Evolutionary conservation across 2,888 invertebrate genomes (phyloP), one percentile per base, ranked within the genome.

Genomic region (Leptothorax acervorum): DNA sequence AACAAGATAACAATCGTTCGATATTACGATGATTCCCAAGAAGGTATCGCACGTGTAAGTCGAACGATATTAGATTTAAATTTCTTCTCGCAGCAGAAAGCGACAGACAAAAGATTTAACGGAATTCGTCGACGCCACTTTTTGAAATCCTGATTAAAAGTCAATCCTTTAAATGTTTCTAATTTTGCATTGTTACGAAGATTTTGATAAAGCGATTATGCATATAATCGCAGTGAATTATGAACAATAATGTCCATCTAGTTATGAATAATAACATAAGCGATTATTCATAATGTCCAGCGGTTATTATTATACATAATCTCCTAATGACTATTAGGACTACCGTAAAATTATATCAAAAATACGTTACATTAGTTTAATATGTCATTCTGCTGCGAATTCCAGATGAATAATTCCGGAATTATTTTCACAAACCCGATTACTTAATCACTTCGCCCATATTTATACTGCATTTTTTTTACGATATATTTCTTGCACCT

Each of bases 1-100:
- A 85, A 83, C 87, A 87, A 83, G 81, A 84, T 83, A 87, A 88
- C 84, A 86, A 87, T 87, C 82, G 82, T 79, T 85, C 78, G 79
- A 63, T 57, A 75, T 82, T 85, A 55, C 79, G 8, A 28, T 23
- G 8, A 78, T 55, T 42, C n/a, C n/a, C 31, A 45, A 60, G 57
- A 60, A 18, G 18, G 51, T 53, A 48, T 35, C 51, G 11, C 35
- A 15, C 39, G 51, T 39, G 28, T 15, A 66, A 66, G 28, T 66
- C 53, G 42, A 55, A 78, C 28, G 31, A 55, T 68, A 39, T 31
- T 68, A 68, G 31, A 68, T 35, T 55, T 35, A 28, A 76, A 31
- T n/a, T 68, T 42, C n/a, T 57, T 45, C 3, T 78, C 55, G 42
- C 42, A 78, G 45, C 68, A 68, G 55, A 55, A 42, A 42, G 18